A percentile compares a stretch with the other conserved stretches of the same genome.
Conservation (phyloP, 2,888 invertebrate species). For the Coremacera marginata region DNA sequence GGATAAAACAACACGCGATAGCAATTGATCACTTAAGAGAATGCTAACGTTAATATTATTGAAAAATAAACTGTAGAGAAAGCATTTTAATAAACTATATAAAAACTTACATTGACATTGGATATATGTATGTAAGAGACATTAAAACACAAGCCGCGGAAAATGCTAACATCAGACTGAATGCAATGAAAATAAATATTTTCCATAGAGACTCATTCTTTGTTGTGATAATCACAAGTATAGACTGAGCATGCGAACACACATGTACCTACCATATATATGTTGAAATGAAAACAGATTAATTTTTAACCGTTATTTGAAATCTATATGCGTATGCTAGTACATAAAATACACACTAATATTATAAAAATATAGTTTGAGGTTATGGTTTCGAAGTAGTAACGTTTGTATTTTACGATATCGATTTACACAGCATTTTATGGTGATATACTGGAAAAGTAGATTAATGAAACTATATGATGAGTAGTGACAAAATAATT, state of each 20-base stretch:
- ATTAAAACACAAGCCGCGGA: slow-evolving; percentile 2
- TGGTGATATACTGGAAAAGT: too few species aligned
- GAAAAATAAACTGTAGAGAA: too few species aligned
- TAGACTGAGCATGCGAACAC: slow-evolving; percentile 9
- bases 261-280: background rate
- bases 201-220: background rate
- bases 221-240: slow-evolving; percentile 16
- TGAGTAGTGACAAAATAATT: too few species aligned
- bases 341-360: too few species aligned
- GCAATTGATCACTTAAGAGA: slow-evolving; percentile 27
- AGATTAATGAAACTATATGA: too few species aligned
- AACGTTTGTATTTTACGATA: too few species aligned
- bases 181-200: slow-evolving; percentile 3
- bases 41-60: background rate
- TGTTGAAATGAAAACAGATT: slow-evolving; percentile 10
- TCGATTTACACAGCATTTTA: too few species aligned
- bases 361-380: too few species aligned
- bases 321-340: background rate
- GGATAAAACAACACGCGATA: slow-evolving; percentile 12
- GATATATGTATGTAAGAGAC: background rate
- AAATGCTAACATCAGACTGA: slow-evolving; percentile 7
- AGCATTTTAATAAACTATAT: background rate
- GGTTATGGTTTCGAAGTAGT: too few species aligned
- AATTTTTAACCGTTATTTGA: background rate
- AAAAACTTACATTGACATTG: background rate